A percentile compares a stretch with the other conserved stretches of the same genome.
These are phyloP conservation scores for Corella eumyota DNA, from an alignment of 23 tunicate genomes.

Conservation along the genomic window DNA sequence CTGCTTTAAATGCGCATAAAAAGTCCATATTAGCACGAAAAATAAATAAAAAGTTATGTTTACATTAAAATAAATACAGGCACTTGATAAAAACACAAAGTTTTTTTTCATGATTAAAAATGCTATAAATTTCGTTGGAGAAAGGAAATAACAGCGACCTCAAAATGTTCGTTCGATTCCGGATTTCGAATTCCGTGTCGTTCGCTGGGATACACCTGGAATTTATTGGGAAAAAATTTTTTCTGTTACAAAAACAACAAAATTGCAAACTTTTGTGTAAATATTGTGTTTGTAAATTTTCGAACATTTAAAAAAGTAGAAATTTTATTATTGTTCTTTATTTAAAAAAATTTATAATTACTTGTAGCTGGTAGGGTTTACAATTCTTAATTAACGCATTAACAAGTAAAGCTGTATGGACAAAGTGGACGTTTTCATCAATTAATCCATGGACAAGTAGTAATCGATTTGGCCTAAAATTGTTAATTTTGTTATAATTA, in stretches of 20 bases:
- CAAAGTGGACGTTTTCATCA: conserved; percentile 96
- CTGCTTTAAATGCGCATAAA: too few relatives aligned
- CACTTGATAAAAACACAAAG: too few relatives aligned
- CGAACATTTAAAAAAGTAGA: too few relatives aligned
- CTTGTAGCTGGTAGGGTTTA: conserved; percentile 92
- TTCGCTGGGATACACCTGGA: conserved; percentile 90
- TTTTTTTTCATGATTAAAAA: background rate
- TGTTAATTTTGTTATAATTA: background rate
- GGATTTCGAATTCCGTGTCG: conserved; percentile 87
- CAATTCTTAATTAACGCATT: conserved; percentile 61
- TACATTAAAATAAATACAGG: too few relatives aligned
- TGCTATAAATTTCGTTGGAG: conserved; percentile 55
- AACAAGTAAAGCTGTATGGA: conserved; percentile 65
- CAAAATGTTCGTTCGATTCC: conserved; percentile 85
- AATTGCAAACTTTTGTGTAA: too few relatives aligned
- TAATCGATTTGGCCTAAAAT: conserved; percentile 80
- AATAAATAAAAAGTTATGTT: too few relatives aligned
- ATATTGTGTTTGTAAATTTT: too few relatives aligned
- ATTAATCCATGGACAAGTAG: conserved; percentile 92
- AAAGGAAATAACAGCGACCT: conserved; percentile 64
- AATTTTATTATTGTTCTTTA: too few relatives aligned
- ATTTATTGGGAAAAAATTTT: too few relatives aligned
- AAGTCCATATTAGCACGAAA: too few relatives aligned
- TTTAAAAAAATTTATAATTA: background rate
- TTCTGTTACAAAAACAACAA: too few relatives aligned